Evolutionary conservation across 2,888 invertebrate species (phyloP), one percentile per base, ranked within the genome.

Genomic region (Mythimna impura): DNA sequence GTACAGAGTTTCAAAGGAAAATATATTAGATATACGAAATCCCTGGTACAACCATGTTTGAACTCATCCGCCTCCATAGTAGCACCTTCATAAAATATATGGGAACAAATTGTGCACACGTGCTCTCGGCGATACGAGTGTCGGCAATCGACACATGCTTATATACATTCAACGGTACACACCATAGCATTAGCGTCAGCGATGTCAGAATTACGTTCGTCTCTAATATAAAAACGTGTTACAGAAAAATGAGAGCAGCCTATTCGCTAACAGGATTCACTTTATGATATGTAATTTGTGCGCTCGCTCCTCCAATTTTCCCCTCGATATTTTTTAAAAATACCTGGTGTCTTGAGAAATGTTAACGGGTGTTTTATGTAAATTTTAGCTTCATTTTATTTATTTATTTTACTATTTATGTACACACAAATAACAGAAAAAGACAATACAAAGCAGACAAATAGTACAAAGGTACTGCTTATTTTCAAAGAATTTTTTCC

Each of bases 221-320:
- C 63, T 67, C 58, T 81, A 77, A 74, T 72, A 84, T 68, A 66
- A 86, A 83, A 83, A 86, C 65, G 69, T 40, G 62, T 78, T 73
- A 73, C 60, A 64, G 43, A 63, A 58, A 73, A 75, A 71, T 64
- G 67, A 40, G 79, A 78, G 62, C 66, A 36, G 60, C 78, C 71
- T 62, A 75, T 64, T 80, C 65, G 76, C 77, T 76, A 70, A 84
- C 82, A 47, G 81, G 68, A 80, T 83, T 73, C 81, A 81, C 71
- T 81, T 81, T 76, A 76, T 81, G 82, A 84, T 84, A 81, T 81
- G 78, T 71, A 77, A 83, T 80, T 72, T 78, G 58, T 67, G 40
- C 71, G 52, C 76, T 66, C 81, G 74, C 72, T 77, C 57, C 58
- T 67, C 17, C 77, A 83, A 85, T 86, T 76, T 80, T 50, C 25